Percentiles rank a stretch among this genome's conserved stretches.
phyloP scores from a whole-genome alignment of 1,140 invertebrate genomes.

The Bicyclus anynana region DNA sequence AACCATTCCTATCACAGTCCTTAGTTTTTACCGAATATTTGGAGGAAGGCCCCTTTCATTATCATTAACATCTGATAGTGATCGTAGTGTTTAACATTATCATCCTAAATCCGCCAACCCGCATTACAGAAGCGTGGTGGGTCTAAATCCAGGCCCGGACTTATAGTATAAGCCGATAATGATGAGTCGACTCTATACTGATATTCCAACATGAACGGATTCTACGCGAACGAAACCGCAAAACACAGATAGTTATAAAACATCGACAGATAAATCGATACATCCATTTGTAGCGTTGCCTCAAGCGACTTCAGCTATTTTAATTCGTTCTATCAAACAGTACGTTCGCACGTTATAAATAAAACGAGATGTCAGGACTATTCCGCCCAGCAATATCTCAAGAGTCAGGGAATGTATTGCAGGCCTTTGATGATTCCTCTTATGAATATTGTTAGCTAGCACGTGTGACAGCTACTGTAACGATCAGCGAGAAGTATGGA shows the following conservation, averaged over 20 bases:
- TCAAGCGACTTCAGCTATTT: slow-evolving; percentile 42
- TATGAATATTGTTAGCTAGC: slow-evolving; percentile 59
- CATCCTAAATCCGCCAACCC: too few species aligned
- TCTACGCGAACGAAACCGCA: too few species aligned
- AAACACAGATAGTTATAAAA: slow-evolving; percentile 27
- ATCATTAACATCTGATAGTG: too few species aligned
- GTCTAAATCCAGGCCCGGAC: too few species aligned
- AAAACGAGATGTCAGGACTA: slow-evolving; percentile 59
- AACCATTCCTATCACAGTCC: too few species aligned
- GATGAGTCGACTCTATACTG: too few species aligned
- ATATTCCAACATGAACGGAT: too few species aligned
- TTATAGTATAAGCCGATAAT: too few species aligned
- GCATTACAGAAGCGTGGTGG: too few species aligned
- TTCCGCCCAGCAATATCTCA: slow-evolving; percentile 64
- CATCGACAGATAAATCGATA: slow-evolving; percentile 53
- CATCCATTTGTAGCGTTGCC: slow-evolving; percentile 39
- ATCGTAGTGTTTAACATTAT: too few species aligned
- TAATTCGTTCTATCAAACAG: slow-evolving; percentile 57
- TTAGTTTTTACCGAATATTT: too few species aligned
- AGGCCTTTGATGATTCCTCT: slow-evolving; percentile 62
- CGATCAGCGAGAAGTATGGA: slow-evolving; percentile 6
- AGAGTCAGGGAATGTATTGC: slow-evolving; percentile 44
- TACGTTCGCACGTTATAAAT: slow-evolving; percentile 61
- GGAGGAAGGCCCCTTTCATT: too few species aligned
- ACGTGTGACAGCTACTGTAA: slow-evolving; percentile 40